Evolutionary conservation across 2,888 invertebrate genomes (phyloP).

Genomic region (Spodoptera littoralis): DNA sequence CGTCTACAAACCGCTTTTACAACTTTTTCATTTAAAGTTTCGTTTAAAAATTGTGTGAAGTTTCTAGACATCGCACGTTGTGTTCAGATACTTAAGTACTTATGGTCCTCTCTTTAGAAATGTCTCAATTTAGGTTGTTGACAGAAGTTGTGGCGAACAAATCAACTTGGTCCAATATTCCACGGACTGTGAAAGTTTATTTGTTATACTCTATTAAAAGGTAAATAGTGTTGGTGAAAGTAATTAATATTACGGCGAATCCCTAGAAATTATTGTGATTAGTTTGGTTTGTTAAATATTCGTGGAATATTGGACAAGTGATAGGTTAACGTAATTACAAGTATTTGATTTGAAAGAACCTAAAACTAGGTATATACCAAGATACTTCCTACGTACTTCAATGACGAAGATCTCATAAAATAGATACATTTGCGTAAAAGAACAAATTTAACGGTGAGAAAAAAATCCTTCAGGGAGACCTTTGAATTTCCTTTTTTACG

Average conservation of each 20-base stretch:
- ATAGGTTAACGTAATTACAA: background rate
- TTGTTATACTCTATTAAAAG: constrained; percentile 21
- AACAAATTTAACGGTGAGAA: constrained; percentile 44
- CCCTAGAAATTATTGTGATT: constrained; percentile 3
- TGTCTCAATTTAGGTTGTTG: background rate
- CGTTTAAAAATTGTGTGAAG: constrained; percentile 47
- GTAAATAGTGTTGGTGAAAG: constrained; percentile 5
- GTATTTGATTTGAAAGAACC: background rate
- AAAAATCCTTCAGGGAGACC: constrained; percentile 60
- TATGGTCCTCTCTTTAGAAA: constrained; percentile 14
- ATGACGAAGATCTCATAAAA: constrained; percentile 12
- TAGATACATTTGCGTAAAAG: constrained; percentile 30
- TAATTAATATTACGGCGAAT: constrained; percentile 17
- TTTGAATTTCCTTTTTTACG: constrained; percentile 70
- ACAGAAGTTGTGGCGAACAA: background rate
- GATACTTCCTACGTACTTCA: constrained; percentile 8
- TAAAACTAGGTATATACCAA: background rate
- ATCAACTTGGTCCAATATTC: constrained; percentile 8
- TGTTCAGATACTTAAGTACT: constrained; percentile 23
- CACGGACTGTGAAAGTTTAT: constrained; percentile 7
- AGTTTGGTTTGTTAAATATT: background rate
- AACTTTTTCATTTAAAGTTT: constrained; percentile 57
- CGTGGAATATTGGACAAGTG: background rate
- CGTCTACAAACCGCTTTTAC: constrained; percentile 39
- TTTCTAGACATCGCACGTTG: constrained; percentile 42